A percentile compares a stretch with the other conserved stretches of the same genome.
Evolutionary conservation across 2,888 invertebrate genomes (phyloP).

Genomic region (Nasonovia ribisnigri): DNA sequence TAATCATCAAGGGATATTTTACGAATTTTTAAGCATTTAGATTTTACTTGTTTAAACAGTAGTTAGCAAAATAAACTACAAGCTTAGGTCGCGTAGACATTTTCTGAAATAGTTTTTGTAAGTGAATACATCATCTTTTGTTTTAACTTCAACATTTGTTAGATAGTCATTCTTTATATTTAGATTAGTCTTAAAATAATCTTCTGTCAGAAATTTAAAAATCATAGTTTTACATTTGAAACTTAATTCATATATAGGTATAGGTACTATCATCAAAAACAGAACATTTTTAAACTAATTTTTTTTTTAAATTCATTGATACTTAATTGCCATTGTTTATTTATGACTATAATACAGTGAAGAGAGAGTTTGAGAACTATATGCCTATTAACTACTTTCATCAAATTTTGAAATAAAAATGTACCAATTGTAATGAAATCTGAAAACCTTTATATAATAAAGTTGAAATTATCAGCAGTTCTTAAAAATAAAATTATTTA

Average conservation of each 20-base stretch:
- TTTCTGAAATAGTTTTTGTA: not conserved
- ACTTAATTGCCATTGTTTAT: too few relatives aligned
- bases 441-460: not conserved
- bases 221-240: not conserved
- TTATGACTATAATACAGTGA: too few relatives aligned
- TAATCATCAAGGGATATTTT: not conserved
- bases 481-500: slow-evolving; percentile 7
- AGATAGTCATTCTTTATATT: not conserved
- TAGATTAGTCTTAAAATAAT: not conserved
- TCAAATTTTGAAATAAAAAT: too few relatives aligned
- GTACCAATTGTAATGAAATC: not conserved
- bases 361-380: too few relatives aligned
- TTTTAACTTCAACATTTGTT: not conserved
- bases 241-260: not conserved
- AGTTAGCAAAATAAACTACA: not conserved
- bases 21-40: not conserved
- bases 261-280: too few relatives aligned
- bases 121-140: not conserved
- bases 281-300: too few relatives aligned
- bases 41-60: not conserved
- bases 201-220: not conserved
- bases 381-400: too few relatives aligned
- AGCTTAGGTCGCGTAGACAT: not conserved
- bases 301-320: too few relatives aligned
- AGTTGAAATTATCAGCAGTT: not conserved